Evolutionary conservation across 2,888 invertebrate species (phyloP).

Genomic region (Palloptera scutellata): DNA sequence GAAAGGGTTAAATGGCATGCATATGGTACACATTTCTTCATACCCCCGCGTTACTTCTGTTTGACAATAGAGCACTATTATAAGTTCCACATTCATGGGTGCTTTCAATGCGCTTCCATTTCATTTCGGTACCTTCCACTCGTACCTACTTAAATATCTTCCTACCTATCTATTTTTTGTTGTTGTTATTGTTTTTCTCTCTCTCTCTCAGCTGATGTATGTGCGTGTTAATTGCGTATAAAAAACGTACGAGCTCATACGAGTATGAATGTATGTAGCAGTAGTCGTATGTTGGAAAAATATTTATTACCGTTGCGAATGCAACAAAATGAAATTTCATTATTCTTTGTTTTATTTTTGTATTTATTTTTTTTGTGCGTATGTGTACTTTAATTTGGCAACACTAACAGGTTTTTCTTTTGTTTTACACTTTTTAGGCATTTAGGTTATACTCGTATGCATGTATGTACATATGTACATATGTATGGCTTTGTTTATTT

Average conservation of each 20-base stretch:
- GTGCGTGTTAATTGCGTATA: background rate
- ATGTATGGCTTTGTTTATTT: background rate
- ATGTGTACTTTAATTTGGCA: background rate
- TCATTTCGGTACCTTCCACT: too few species aligned
- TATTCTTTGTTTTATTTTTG: too few species aligned
- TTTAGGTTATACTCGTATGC: background rate
- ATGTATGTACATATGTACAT: background rate
- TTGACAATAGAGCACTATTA: too few species aligned
- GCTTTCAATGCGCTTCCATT: too few species aligned
- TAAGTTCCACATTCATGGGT: too few species aligned
- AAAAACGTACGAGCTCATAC: background rate
- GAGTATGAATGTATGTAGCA: background rate
- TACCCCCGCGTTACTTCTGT: background rate
- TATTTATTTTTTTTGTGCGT: background rate
- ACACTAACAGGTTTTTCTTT: constrained; percentile 1
- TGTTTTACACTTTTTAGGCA: too few species aligned
- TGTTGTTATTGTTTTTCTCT: too few species aligned
- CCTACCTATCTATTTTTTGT: too few species aligned
- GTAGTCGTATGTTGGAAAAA: constrained; percentile 37
- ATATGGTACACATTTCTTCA: constrained; percentile 11
- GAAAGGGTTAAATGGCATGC: constrained; percentile 42
- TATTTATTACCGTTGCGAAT: constrained; percentile 62
- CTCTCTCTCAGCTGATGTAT: background rate
- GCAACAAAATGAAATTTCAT: constrained; percentile 54
- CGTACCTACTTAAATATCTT: too few species aligned